Evolutionary conservation across 2,797 vertebrate species (phyloP), one percentile per base, ranked within the genome.

Genomic region (Antennarius maculatus): DNA sequence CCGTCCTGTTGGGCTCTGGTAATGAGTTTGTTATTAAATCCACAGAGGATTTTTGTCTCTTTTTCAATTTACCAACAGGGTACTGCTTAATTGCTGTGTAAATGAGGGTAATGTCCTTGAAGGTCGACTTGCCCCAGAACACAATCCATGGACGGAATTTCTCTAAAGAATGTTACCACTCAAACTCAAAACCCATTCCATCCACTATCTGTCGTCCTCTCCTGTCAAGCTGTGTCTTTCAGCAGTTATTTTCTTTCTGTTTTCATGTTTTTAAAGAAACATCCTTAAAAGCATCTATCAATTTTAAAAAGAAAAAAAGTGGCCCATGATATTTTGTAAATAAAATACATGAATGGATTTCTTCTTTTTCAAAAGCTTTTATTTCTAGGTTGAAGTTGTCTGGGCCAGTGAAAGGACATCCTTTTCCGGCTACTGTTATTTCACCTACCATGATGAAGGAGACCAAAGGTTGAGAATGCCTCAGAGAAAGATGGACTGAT

Each of bases 1-100:
- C 87, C 84, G 63, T 91, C 90, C 91, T 92, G 90, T 93, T 93
- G 92, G 91, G 86, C 69, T 76, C 86, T 82, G 82, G 77, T 94
- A 93, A 94, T 94, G 91, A 92, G 90, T 93, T 93, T 92, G 89
- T 92, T 93, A 94, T 93, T 94, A 92, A 92, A 93, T 91, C 91
- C 88, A 87, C 86, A 71, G 89, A 90, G 89, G 86, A 90, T 88
- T 92, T 89, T 91, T 87, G 86, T 91, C 84, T 91, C 80, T 84
- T 89, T 93, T 93, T 91, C 83, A 89, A 91, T 92, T 91, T 92
- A 92, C 83, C 89, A 91, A 90, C 88, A 88, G 84, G 82, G 81
- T 88, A 83, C 86, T 66, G 83, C 82, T 88, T 93, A 94, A 95
- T 93, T 93, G 90, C 82, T 82, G 84, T 85, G 80, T 88, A 91